Evolutionary conservation across 2,888 invertebrate species (phyloP).

Genomic region (Andrena bucephala): DNA sequence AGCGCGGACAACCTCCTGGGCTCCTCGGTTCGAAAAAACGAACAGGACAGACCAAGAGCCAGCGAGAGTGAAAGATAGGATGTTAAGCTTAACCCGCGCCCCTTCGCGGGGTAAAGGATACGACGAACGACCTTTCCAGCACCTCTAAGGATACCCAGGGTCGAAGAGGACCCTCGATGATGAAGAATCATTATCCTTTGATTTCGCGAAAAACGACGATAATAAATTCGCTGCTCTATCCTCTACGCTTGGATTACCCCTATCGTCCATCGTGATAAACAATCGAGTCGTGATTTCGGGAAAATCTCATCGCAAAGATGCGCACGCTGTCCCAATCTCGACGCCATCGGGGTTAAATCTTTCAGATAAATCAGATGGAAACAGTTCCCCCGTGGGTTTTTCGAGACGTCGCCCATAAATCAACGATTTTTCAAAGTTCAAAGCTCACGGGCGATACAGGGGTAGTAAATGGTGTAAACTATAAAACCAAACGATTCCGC

Average conservation of each 20-base stretch:
- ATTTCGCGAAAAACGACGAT: constrained; percentile 1
- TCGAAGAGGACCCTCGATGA: constrained; percentile 31
- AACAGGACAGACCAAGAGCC: neutral
- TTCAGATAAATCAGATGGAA: constrained; percentile 37
- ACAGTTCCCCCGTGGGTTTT: neutral
- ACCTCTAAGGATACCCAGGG: constrained; percentile 55
- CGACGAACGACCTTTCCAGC: constrained; percentile 66
- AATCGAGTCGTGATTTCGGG: too few species aligned
- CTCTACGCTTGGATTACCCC: too few species aligned
- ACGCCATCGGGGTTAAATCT: constrained; percentile 1
- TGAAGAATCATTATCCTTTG: constrained; percentile 14
- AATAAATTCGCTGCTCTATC: neutral
- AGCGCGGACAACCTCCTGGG: constrained; percentile 36
- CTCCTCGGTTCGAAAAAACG: constrained; percentile 28
- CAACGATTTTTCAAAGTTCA: constrained; percentile 20
- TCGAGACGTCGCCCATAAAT: constrained; percentile 33
- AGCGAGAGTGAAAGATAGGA: constrained; percentile 40
- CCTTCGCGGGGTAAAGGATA: constrained; percentile 59
- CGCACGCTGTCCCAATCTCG: neutral
- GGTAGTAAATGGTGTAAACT: constrained; percentile 18
- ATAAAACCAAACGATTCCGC: constrained; percentile 17
- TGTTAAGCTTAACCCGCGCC: constrained; percentile 63
- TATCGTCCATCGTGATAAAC: too few species aligned
- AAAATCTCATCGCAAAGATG: neutral
- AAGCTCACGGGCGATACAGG: neutral